These are phyloP conservation scores for Napeogenes inachia DNA, from an alignment of 2,888 invertebrate species.

Conservation along the genomic window DNA sequence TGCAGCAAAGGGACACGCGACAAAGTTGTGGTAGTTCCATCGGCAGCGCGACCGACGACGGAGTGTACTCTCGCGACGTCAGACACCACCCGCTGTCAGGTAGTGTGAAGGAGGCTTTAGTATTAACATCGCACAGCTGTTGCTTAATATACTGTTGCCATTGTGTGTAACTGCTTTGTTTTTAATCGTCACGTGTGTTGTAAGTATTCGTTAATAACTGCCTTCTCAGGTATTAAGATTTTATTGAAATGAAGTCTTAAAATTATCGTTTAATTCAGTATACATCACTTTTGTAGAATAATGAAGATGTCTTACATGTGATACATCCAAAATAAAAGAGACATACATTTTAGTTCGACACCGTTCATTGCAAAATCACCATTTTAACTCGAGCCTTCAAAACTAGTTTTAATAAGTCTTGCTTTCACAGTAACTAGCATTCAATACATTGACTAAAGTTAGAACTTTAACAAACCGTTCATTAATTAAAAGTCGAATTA, in stretches of 20 bases:
- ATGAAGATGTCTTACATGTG: background rate
- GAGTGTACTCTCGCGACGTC: constrained; percentile 61
- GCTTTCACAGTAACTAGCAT: too few relatives aligned
- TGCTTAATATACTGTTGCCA: background rate
- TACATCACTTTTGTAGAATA: too few relatives aligned
- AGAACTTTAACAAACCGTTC: too few relatives aligned
- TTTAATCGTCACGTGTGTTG: background rate
- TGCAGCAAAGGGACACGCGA: constrained; percentile 58
- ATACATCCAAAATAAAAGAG: too few relatives aligned
- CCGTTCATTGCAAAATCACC: too few relatives aligned
- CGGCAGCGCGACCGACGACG: constrained; percentile 66
- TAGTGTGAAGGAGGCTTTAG: constrained; percentile 31
- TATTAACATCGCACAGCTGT: background rate
- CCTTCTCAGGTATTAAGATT: background rate
- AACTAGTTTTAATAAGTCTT: too few relatives aligned
- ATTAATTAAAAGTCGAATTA: too few relatives aligned
- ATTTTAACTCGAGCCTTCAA: too few relatives aligned
- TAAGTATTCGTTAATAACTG: background rate
- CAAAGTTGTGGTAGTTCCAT: constrained; percentile 71
- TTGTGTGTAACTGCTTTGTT: constrained; percentile 1
- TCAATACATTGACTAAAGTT: too few relatives aligned
- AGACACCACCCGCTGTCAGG: constrained; percentile 64
- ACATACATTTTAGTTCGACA: too few relatives aligned
- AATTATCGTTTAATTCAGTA: too few relatives aligned
- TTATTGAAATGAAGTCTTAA: background rate